Base-by-base conservation (phyloP, 2,888 invertebrate species). In the Plebejus melissa region DNA sequence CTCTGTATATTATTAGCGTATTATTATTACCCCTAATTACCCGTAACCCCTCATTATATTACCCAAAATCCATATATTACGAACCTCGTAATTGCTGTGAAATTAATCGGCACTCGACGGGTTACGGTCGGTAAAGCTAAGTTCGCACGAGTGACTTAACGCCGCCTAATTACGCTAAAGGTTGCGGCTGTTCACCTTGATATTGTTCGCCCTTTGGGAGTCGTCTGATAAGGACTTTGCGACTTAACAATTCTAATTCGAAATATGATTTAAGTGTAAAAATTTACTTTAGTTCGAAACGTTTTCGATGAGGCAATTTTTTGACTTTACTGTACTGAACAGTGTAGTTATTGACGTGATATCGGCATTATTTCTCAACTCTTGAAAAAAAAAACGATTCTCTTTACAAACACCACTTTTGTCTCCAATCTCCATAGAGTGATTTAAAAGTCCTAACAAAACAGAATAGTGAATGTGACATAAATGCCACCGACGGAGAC, bases 401-500 rank as follows among this genome's bases (percentile, higher is more conserved):
- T 36, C 65, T 65, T 65, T 65, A 65, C 32, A 36, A 65, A 65
- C 65, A 60, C 11, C 60, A 28, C 60, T 22, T 72, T 16, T 9
- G 16, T 54, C 70, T 16, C 36, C 9, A 70, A 7, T 54, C 41
- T 16, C 36, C 9, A 70, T 32, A 65, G 2, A 65, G 38, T n/a
- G n/a, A 70, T 32, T 13, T n/a, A 57, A 13, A 71, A 71, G 70
- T 71, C 38, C 36, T 13, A 50, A 70, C 65, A 69, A 54, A 38
- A 65, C 32, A 65, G 32, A 65, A 36, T 75, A 77, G 77, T 75
- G 77, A 71, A 71, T 76, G 16, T 76, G 78, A 69, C 76, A 77
- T 92, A 91, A 90, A 93, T 93, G 93, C 93, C 93, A 86, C 93
- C 93, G 74, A 93, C 92, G 86, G 93, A 92, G 86, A 87, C 87